Percentiles rank a stretch among this genome's conserved stretches.
Conservation (phyloP, 2,888 invertebrate genomes). For the Ferrisia virgata region DNA sequence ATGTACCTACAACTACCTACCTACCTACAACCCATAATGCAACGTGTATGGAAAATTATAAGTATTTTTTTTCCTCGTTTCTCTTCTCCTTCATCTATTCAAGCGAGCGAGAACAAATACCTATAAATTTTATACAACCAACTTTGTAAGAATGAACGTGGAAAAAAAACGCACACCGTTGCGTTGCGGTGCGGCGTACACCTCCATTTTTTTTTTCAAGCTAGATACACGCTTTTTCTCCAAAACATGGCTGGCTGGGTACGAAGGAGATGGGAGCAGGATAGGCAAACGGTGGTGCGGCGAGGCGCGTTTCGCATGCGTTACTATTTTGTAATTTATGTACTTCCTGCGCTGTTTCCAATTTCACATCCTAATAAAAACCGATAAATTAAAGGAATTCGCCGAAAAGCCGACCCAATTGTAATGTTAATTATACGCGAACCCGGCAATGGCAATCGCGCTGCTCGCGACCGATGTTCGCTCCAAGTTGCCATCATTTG, state of each 20-base stretch:
- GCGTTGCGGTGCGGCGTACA: too few relatives aligned
- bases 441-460: not conserved
- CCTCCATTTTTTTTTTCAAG: not conserved
- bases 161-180: too few relatives aligned
- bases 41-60: too few relatives aligned
- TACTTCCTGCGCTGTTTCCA: constrained; percentile 12
- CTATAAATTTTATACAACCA: too few relatives aligned
- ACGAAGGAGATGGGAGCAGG: not conserved
- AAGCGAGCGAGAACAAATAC: too few relatives aligned
- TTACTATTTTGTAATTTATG: not conserved
- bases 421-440: constrained; percentile 22
- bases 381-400: constrained; percentile 28
- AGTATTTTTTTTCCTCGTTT: too few relatives aligned
- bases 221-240: not conserved
- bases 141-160: too few relatives aligned
- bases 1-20: too few relatives aligned
- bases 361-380: constrained; percentile 12
- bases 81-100: too few relatives aligned
- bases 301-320: not conserved
- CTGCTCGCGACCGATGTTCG: not conserved
- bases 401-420: constrained; percentile 23
- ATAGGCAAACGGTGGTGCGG: not conserved
- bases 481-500: not conserved
- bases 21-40: too few relatives aligned
- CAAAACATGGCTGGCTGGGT: not conserved